These are phyloP conservation scores for Laspeyria flexula DNA, from an alignment of 2,888 invertebrate species.

Conservation along the genomic window DNA sequence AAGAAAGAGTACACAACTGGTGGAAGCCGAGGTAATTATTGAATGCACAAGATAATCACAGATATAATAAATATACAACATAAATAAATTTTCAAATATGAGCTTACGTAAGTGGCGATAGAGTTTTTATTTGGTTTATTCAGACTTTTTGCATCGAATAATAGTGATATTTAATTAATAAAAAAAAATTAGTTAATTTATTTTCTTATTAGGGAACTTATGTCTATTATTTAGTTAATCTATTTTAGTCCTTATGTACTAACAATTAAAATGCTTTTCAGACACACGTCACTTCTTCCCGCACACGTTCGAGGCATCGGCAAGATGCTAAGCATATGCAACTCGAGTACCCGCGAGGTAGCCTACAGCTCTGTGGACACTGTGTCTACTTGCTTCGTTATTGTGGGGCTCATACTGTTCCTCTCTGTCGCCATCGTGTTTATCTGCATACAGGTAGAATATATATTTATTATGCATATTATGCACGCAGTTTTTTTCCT, in stretches of 20 bases:
- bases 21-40: constrained; percentile 84
- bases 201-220: too few species aligned
- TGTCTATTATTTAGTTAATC: too few species aligned
- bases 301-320: constrained; percentile 92
- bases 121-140: too few species aligned
- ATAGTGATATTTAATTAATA: too few species aligned
- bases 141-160: too few species aligned
- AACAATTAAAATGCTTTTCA: too few species aligned
- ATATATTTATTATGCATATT: not conserved
- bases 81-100: too few species aligned
- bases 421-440: constrained; percentile 93
- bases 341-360: constrained; percentile 86
- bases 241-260: too few species aligned
- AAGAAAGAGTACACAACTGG: constrained; percentile 83
- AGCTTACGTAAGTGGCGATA: too few species aligned
- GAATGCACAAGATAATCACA: not conserved
- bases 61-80: too few species aligned
- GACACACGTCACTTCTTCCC: constrained; percentile 89
- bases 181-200: too few species aligned
- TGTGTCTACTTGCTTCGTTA: constrained; percentile 94
- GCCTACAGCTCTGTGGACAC: constrained; percentile 93
- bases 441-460: constrained; percentile 91
- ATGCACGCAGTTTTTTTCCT: too few species aligned
- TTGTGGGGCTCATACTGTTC: constrained; percentile 93
- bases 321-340: constrained; percentile 88